Evolutionary conservation across 2,888 invertebrate species (phyloP), one percentile per base, ranked within the genome.

Genomic region (Geotrupes spiniger): DNA sequence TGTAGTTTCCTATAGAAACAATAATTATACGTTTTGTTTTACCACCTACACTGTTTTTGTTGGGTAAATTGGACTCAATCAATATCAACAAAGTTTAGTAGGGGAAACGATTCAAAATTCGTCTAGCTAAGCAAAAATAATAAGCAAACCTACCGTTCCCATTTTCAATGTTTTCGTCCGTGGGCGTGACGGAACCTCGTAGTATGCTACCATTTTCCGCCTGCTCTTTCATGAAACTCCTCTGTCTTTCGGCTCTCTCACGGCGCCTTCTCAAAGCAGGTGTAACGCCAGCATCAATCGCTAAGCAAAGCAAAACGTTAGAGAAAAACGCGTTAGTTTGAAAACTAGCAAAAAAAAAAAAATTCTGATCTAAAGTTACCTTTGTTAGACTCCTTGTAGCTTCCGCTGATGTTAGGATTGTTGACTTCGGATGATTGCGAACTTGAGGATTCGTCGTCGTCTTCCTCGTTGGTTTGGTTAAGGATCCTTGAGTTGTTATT

Each of bases 231-330:
- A 90, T 85, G 64, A 91, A 89, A 65, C 87, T 88, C 45, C 89
- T 83, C 67, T 92, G 92, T 52, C 92, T 79, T 60, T 91, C 90
- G 36, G 85, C 90, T 54, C 92, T 80, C 65, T 92, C 91, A 52
- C 91, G 78, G 51, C 92, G 78, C 61, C 90, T 80, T 62, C 87
- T 79, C 53, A 92, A 75, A 42, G 88, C 89, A 36, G 92, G 87
- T 17, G 86, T 91, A 17, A 92, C 83, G 60, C 90, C 92, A 64
- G 84, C 87, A 63, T 82, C 82, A 61, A 68, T 70, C 51, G 71
- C 74, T 73, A 68, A 64, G 67, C 67, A 64, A 62, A 50, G 26
- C 38, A 25, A 28, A 26, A 36, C 36, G 28, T 41, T 25, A 31
- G 25, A n/a, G n/a, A 36, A 37, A 14, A 21, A 40, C 26, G 27